A percentile compares a stretch with the other conserved stretches of the same genome.
Evolutionary conservation across 2,113 vertebrate species (phyloP).

Genomic region (Scomber japonicus): DNA sequence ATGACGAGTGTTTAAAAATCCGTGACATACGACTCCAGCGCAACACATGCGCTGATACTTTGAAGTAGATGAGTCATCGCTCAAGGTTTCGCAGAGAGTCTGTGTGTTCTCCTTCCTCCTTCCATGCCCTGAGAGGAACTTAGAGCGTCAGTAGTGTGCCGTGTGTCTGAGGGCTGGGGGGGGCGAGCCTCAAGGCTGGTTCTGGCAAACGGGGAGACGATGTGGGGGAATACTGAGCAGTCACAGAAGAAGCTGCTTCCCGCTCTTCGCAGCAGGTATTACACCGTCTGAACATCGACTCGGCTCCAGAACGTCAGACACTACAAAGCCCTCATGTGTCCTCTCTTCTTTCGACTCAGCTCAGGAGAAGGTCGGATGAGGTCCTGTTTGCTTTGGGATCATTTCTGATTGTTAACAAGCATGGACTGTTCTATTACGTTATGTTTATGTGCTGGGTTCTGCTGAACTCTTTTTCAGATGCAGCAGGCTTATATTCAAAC

Average conservation of each 20-base stretch:
- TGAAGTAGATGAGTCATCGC: constrained; percentile 39
- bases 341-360: constrained; percentile 9
- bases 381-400: constrained; percentile 25
- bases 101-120: constrained; percentile 2
- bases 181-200: constrained; percentile 65
- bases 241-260: constrained; percentile 22
- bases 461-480: background rate
- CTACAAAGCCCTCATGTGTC: constrained; percentile 21
- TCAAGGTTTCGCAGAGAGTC: constrained; percentile 23
- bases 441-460: background rate
- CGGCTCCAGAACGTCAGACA: constrained; percentile 8
- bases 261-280: constrained; percentile 28
- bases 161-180: constrained; percentile 60
- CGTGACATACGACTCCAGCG: background rate
- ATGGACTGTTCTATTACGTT: background rate
- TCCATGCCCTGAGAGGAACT: constrained; percentile 31
- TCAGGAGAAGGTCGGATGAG: constrained; percentile 28
- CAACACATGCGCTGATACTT: constrained; percentile 12
- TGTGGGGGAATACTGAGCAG: constrained; percentile 59
- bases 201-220: constrained; percentile 27
- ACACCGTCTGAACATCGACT: constrained; percentile 31
- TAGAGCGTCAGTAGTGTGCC: constrained; percentile 4
- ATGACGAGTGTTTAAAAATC: background rate
- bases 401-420: constrained; percentile 16
- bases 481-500: constrained; percentile 6